Evolutionary conservation across 2,113 vertebrate species (phyloP).

Genomic region (Arenaria interpres): DNA sequence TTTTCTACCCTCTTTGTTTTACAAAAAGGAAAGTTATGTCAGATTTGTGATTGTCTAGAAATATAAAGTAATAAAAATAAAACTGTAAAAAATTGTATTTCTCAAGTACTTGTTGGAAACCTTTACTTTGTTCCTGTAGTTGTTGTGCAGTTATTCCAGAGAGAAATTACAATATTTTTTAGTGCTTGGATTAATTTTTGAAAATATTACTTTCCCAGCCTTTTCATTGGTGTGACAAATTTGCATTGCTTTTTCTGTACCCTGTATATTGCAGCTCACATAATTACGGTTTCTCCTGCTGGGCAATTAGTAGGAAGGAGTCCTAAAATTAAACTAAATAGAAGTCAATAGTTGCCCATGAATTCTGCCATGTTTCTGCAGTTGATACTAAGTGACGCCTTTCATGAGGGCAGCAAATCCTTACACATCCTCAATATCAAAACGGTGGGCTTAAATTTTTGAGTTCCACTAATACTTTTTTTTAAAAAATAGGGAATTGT

Average conservation of each 20-base stretch:
- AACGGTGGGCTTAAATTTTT: neutral
- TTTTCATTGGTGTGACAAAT: neutral
- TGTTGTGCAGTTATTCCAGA: neutral
- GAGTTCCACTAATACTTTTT: neutral
- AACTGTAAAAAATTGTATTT: neutral
- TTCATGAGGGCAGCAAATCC: neutral
- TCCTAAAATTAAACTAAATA: neutral
- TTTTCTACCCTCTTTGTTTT: neutral
- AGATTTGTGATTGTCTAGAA: neutral
- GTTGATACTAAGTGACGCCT: neutral
- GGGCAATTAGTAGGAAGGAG: neutral
- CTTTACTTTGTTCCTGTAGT: neutral
- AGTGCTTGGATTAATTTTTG: neutral
- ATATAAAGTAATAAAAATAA: conserved; percentile 4
- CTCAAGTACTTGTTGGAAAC: neutral
- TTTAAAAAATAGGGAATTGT: rapidly evolving
- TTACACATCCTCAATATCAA: neutral
- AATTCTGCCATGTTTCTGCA: neutral
- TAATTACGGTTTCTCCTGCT: conserved; percentile 4
- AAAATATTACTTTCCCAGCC: neutral
- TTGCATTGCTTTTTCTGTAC: neutral
- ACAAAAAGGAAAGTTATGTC: neutral
- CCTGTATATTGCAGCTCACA: neutral
- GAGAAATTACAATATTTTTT: neutral
- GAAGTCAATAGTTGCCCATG: neutral